Evolutionary conservation across 2,888 invertebrate genomes (phyloP), one percentile per base, ranked within the genome.

Genomic region (Seira ritae): DNA sequence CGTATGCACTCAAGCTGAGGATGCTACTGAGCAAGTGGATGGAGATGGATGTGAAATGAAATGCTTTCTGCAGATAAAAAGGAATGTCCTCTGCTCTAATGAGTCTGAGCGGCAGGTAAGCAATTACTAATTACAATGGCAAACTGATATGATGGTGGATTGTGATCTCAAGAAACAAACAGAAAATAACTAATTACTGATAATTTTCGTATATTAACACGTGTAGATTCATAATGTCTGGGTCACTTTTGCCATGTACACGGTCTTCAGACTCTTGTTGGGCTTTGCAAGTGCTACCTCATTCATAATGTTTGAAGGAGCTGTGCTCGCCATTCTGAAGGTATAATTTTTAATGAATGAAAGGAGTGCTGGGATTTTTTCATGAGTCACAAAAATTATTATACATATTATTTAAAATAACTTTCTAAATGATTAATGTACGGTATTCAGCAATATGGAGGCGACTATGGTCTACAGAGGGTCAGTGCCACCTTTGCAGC

Each of bases 291-390:
- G 89, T 60, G 89, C 89, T 8, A 95, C 95, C 0, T 93, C 94
- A 0, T 95, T 94, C 90, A 95, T 95, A 24, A 95, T 95, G 94
- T 95, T 95, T 90, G 95, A 95, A 91, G 91, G 95, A 0, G 95
- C 95, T 0, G 95, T 95, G 1, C 94, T 95, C 81, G 94, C 95
- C 3, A 94, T 95, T 88, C 91, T 95, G 93, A 89, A 85, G 87
- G 89, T 86, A 72, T 76, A 46, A 66, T 79, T 23, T 65, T 3
- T 68, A 22, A 65, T 24, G 12, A n/a, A n/a, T 50, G 15, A 12
- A 10, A 50, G 15, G 15, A 50, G 10, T 15, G 50, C 15, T 15
- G 50, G n/a, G 37, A 65, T 65, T 15, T 12, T 17, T 46, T 71
- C 37, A 19, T 15, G 15, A 15, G 46, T 24, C 3, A 15, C 17